Base-by-base conservation (phyloP, 2,113 vertebrate species). In the Struthio camelus region DNA sequence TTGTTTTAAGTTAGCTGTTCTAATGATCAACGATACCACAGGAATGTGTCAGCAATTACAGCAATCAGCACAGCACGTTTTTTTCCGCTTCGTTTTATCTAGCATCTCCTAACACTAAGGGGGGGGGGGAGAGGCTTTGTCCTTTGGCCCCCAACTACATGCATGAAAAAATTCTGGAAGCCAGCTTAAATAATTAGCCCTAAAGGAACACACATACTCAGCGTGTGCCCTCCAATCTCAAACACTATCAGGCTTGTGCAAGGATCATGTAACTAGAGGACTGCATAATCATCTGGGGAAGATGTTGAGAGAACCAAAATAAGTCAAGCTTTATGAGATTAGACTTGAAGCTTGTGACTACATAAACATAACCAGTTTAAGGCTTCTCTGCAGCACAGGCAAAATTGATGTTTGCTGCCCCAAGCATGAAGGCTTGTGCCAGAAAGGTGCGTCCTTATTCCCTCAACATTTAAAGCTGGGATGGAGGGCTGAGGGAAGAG, bases 1-100 rank as follows among this genome's bases (percentile, higher is more conserved):
- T 95, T 97, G 75, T 95, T 96, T 93, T 69, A 95, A 94, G 92
- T 42, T 95, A 96, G 65, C 80, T 90, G 66, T 90, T 97, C 82
- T 96, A 90, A 95, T 96, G 82, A 96, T 89, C 92, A 95, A 89
- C 19, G 86, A 65, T 93, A 91, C 80, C 80, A 92, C 94, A 97
- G 89, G 92, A 96, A 96, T 94, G 82, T 71, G 69, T 92, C 76
- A 93, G 50, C 91, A 96, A 88, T 97, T 96, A 95, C 24, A 91
- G 46, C 50, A 85, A 69, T 95, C 86, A 93, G 54, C 93, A 34
- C 46, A 93, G 77, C 81, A 86, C 0, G 1, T 10, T 85, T 73
- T 83, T 66, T 92, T 85, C 65, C 83, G 51, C 80, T 93, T 87
- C 61, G 90, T 48, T 85, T 92, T 96, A 96, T 93, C 82, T 94